phyloP scores from a whole-genome alignment of 92 coral and sea anemone genomes.

The Epizoanthus stellaris region DNA sequence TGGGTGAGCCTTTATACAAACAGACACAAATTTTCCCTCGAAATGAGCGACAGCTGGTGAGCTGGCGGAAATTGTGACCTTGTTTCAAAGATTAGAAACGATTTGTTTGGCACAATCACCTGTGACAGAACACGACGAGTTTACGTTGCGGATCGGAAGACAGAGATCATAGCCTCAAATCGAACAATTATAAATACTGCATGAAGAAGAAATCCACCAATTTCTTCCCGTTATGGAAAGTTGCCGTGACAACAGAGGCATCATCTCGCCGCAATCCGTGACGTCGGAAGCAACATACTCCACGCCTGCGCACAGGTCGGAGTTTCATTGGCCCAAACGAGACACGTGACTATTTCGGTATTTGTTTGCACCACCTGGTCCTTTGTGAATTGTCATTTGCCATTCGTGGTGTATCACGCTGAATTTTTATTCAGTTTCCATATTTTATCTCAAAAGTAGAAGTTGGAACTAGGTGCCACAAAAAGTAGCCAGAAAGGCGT shows the following conservation, averaged over 20 bases:
- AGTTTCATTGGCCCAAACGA: slow-evolving; percentile 71
- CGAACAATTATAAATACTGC: not conserved
- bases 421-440: slow-evolving; percentile 91
- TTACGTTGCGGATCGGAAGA: slow-evolving; percentile 1
- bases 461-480: slow-evolving; percentile 73
- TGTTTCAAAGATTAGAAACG: not conserved
- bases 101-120: slow-evolving; percentile 1
- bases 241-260: not conserved
- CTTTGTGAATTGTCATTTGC: slow-evolving; percentile 81
- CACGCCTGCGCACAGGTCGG: slow-evolving; percentile 73
- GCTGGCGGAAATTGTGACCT: not conserved
- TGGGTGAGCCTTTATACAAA: not conserved
- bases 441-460: slow-evolving; percentile 91
- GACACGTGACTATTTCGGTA: slow-evolving; percentile 87
- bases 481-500: slow-evolving; percentile 71
- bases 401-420: slow-evolving; percentile 81
- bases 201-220: slow-evolving; percentile 10
- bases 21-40: not conserved
- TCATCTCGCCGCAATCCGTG: slow-evolving; percentile 52
- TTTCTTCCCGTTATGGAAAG: slow-evolving; percentile 29
- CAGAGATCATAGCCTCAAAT: not conserved
- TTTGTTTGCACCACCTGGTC: slow-evolving; percentile 99
- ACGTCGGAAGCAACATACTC: slow-evolving; percentile 37
- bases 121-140: not conserved
- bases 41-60: slow-evolving; percentile 4